Percentiles rank a stretch among this genome's conserved stretches.
Evolutionary conservation across 2,113 vertebrate species (phyloP).

Genomic region (Nothocercus julius): DNA sequence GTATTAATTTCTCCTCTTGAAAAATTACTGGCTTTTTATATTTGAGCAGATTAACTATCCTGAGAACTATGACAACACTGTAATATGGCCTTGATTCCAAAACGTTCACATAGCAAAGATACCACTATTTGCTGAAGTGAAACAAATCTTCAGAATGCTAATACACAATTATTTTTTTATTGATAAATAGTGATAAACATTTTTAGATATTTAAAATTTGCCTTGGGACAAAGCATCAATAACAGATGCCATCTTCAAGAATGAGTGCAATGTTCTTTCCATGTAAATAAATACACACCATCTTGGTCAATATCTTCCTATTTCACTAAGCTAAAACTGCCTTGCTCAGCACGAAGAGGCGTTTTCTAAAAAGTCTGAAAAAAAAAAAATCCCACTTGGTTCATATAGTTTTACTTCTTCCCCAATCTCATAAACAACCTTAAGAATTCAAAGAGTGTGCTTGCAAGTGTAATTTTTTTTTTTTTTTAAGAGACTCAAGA

Average conservation of each 20-base stretch:
- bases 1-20: background rate
- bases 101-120: background rate
- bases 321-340: background rate
- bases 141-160: background rate
- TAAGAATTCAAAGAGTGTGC: background rate
- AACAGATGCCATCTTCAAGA: background rate
- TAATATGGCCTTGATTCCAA: background rate
- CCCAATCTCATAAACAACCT: background rate
- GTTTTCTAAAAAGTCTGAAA: background rate
- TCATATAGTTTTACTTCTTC: too few relatives aligned
- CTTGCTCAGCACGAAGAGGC: background rate
- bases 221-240: background rate
- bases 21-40: background rate
- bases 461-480: background rate
- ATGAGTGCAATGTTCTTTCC: background rate
- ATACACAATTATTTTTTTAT: background rate
- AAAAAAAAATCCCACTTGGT: accelerated
- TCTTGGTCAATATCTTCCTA: background rate
- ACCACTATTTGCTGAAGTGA: background rate
- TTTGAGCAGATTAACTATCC: background rate
- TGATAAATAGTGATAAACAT: background rate
- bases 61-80: background rate
- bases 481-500: background rate
- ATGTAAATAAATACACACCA: background rate
- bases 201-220: background rate